A percentile compares a stretch with the other conserved stretches of the same genome.
Conservation (phyloP, 2,797 vertebrate species). For the Psittacula derbiana region DNA sequence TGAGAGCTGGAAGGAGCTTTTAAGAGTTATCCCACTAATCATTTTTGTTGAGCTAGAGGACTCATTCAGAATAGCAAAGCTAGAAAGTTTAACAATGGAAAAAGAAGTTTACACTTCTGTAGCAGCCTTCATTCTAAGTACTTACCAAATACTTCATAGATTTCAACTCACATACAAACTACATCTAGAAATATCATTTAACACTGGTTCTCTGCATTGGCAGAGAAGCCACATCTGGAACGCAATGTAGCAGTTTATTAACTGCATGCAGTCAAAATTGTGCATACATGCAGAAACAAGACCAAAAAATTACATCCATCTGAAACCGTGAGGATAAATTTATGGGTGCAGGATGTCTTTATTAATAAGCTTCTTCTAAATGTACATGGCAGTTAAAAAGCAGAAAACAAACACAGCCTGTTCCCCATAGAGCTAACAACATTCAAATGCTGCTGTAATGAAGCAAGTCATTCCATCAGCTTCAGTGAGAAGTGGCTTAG, state of each 20-base stretch:
- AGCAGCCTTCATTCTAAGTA: background rate
- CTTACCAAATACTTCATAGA: background rate
- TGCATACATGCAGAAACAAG: background rate
- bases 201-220: background rate
- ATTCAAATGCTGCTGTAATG: background rate
- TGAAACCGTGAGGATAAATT: background rate
- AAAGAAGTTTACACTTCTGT: background rate
- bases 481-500: background rate
- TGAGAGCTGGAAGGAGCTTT: background rate
- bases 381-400: background rate
- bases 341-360: background rate
- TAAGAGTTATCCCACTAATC: background rate
- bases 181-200: background rate
- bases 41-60: background rate
- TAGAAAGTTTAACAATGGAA: background rate
- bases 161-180: background rate
- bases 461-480: background rate
- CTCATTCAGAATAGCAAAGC: background rate
- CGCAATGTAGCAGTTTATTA: background rate
- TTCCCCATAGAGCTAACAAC: background rate
- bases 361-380: slow-evolving; percentile 6
- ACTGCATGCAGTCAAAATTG: background rate
- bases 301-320: background rate
- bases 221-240: background rate
- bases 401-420: background rate